Evolutionary conservation across 2,888 invertebrate genomes (phyloP), one percentile per base, ranked within the genome.

Genomic region (Tetranychus piercei): DNA sequence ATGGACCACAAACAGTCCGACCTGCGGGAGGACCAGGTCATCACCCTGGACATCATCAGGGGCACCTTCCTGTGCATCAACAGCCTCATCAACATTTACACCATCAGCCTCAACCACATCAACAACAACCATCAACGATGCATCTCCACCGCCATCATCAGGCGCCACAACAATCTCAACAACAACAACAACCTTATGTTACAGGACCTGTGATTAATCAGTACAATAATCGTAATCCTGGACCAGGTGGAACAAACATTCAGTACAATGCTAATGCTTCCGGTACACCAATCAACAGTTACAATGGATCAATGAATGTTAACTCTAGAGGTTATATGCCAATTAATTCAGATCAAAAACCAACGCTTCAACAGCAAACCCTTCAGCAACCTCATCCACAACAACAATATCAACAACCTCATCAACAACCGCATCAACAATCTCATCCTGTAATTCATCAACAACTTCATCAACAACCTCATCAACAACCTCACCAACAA

Each of bases 1-100:
- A 55, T 55, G 55, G 55, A 55, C 55, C 55, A 55, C 55, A 9
- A 55, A 15, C 55, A 55, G 55, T 55, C 15, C 55, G 55, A 55
- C 55, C 55, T 55, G 55, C 11, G 15, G 55, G 55, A 7, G 11
- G 11, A 55, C 55, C 55, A 55, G 55, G 55, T 55, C 55, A 55
- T 15, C 55, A 55, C 55, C 55, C 55, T 55, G 55, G 55, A 55
- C 55, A 55, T 55, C 55, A 55, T 55, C 55, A 55, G 55, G 55
- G 55, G 2, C 55, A 55, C 55, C 55, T 55, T 55, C 9, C 55
- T 55, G 55, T 9, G 9, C 55, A 55, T 55, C 55, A 55, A 20
- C 72, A 72, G 18, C n/a, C 72, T 44, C 72, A 23, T 18, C 43
- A 23, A 45, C 72, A 72, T 15, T 22, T 11, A 23, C 15, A 69